Evolutionary conservation across 2,797 vertebrate genomes (phyloP).

Genomic region (Lophius americanus): DNA sequence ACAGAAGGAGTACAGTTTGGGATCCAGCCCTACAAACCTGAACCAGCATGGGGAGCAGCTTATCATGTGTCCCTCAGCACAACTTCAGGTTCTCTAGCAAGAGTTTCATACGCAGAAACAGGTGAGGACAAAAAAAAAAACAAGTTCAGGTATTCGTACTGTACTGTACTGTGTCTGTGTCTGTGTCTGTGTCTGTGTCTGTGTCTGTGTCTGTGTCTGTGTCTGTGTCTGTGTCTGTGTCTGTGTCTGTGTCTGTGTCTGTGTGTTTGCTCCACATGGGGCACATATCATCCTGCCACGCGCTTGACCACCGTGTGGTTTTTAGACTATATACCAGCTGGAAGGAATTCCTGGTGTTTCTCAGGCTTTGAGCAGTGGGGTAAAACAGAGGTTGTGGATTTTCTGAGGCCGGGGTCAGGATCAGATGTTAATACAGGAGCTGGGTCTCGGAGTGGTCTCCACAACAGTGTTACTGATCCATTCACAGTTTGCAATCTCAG

Average conservation of each 20-base stretch:
- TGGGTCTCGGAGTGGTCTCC: conserved; percentile 42
- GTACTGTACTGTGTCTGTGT: conserved; percentile 14
- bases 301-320: conserved; percentile 39
- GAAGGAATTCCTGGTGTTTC: conserved; percentile 67
- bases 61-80: conserved; percentile 86
- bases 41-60: conserved; percentile 83
- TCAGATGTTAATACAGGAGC: conserved; percentile 55
- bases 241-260: background rate
- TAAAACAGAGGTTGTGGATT: conserved; percentile 63
- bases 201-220: background rate
- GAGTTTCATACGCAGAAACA: conserved; percentile 86
- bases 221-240: background rate
- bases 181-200: background rate
- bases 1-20: conserved; percentile 49
- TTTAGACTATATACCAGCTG: conserved; percentile 48
- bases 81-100: conserved; percentile 85
- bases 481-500: conserved; percentile 71
- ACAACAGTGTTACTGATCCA: conserved; percentile 72
- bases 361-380: conserved; percentile 54
- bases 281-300: conserved; percentile 23
- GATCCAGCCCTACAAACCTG: conserved; percentile 29
- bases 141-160: conserved; percentile 20
- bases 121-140: conserved; percentile 64
- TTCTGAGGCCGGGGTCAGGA: conserved; percentile 53
- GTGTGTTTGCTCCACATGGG: conserved; percentile 7